A percentile compares a stretch with the other conserved stretches of the same genome.
These are phyloP conservation scores for Sylvilagus bachmani DNA, from an alignment of 2,113 vertebrate species.

Conservation along the genomic window DNA sequence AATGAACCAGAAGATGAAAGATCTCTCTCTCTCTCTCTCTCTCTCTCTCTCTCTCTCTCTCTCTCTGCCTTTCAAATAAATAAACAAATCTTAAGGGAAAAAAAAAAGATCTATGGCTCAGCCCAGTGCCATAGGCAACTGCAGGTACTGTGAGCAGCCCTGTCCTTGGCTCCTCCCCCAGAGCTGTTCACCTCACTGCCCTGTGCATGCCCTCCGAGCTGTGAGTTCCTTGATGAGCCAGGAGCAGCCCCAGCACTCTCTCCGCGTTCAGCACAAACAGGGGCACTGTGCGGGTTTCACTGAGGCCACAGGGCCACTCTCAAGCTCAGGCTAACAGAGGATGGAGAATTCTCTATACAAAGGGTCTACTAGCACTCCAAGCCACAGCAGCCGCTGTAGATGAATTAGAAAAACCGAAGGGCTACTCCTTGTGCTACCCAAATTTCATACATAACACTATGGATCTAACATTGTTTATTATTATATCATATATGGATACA, in stretches of 20 bases:
- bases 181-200: no score
- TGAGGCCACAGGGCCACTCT: neutral
- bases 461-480: neutral
- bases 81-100: no score
- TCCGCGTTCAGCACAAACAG: neutral
- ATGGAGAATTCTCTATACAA: neutral
- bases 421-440: neutral
- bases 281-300: neutral
- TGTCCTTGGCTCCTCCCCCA: neutral
- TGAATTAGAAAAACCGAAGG: neutral
- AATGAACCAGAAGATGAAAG: no score
- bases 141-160: neutral
- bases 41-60: no score
- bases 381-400: neutral
- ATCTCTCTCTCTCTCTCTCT: no score
- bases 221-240: neutral
- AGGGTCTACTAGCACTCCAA: neutral
- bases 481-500: neutral
- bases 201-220: neutral
- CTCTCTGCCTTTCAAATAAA: no score
- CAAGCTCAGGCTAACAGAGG: neutral
- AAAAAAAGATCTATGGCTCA: neutral
- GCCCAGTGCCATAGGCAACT: rapidly evolving
- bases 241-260: neutral
- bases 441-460: neutral